A percentile compares a stretch with the other conserved stretches of the same genome.
These are phyloP conservation scores for Tragelaphus imberbis DNA, from an alignment of 2,113 vertebrate genomes.

Conservation along the genomic window DNA sequence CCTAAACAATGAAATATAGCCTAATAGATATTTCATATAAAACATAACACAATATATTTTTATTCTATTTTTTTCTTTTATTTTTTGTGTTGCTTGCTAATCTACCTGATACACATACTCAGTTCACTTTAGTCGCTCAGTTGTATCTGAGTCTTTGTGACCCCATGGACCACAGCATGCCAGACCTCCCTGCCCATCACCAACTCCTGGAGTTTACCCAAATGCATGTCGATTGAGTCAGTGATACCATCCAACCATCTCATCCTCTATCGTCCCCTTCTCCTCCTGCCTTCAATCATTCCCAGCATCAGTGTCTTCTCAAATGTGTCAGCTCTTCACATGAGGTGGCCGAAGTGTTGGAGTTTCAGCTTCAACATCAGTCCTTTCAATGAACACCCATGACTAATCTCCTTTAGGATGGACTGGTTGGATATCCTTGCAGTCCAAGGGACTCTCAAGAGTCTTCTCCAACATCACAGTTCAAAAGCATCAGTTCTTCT, in stretches of 20 bases:
- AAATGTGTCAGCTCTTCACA: background rate
- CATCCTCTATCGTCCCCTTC: background rate
- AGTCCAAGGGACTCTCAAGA: background rate
- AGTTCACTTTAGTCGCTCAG: background rate
- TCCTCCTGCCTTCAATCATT: background rate
- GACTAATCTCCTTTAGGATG: background rate
- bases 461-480: background rate
- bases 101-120: background rate
- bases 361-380: background rate
- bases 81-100: background rate
- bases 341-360: background rate
- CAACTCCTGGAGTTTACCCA: background rate
- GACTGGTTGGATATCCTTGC: background rate
- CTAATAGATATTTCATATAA: background rate
- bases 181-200: background rate
- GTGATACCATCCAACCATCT: background rate
- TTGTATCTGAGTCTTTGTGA: background rate
- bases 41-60: background rate
- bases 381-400: background rate
- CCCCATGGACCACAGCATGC: background rate
- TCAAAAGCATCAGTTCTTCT: background rate
- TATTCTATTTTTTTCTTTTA: background rate
- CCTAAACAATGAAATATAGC: background rate
- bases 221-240: accelerated
- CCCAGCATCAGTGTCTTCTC: background rate